phyloP scores from a whole-genome alignment of 2,888 invertebrate species.

The Amphiduros pacificus region DNA sequence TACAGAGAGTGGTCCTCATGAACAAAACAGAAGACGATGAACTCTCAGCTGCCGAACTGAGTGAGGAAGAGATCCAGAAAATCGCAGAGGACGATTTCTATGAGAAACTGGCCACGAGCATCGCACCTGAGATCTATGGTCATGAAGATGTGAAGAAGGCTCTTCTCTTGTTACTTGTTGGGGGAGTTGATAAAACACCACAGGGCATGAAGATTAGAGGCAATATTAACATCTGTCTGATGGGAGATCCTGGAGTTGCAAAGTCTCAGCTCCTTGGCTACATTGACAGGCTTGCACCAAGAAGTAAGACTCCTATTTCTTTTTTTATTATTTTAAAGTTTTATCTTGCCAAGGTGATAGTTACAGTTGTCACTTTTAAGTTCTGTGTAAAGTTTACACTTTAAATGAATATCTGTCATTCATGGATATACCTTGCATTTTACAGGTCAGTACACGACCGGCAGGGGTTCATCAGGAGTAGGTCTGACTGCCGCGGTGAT shows the following conservation, averaged over 20 bases:
- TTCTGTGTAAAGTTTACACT: no score
- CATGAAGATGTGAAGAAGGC: conserved; percentile 98
- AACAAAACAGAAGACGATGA: conserved; percentile 81
- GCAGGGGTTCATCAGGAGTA: conserved; percentile 96
- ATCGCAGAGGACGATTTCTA: conserved; percentile 73
- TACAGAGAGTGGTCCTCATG: conserved; percentile 73
- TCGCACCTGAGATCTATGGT: conserved; percentile 99
- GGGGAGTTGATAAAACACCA: conserved; percentile 73
- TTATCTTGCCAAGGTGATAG: no score
- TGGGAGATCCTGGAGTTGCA: conserved; percentile 99
- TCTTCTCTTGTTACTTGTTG: conserved; percentile 84
- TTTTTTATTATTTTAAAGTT: no score
- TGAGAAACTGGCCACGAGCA: conserved; percentile 83
- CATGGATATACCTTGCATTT: background rate
- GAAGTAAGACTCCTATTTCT: no score
- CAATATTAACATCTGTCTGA: conserved; percentile 91
- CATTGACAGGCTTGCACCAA: conserved; percentile 88
- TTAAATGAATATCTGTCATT: background rate
- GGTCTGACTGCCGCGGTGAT: conserved; percentile 97
- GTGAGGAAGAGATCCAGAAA: conserved; percentile 80
- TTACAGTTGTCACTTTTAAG: no score
- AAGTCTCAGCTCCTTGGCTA: conserved; percentile 95
- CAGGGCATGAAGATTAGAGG: conserved; percentile 96
- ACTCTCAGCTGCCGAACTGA: conserved; percentile 68
- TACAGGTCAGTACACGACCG: conserved; percentile 87